Percentiles rank a stretch among this genome's conserved stretches.
These are phyloP conservation scores for Columba janthina DNA, from an alignment of 2,113 vertebrate genomes.

Conservation along the genomic window DNA sequence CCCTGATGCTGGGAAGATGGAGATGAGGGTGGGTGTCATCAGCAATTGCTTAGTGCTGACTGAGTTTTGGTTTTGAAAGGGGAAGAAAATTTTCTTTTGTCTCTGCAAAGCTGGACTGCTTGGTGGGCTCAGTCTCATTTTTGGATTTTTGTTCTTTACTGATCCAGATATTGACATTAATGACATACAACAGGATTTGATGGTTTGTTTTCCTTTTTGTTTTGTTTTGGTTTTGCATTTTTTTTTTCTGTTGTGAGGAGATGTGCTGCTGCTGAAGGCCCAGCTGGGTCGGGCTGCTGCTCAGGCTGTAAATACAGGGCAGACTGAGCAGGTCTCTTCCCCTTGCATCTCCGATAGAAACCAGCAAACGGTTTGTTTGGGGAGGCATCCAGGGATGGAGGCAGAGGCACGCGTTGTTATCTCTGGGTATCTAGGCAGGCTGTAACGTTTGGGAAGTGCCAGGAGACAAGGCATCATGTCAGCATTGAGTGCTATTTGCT, in stretches of 20 bases:
- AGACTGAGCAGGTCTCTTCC: not conserved
- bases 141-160: not conserved
- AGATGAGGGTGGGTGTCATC: not conserved
- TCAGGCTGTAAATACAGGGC: not conserved
- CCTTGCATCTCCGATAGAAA: not conserved
- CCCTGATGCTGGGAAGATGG: not conserved
- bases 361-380: not conserved
- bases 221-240: too few species aligned
- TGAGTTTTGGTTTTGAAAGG: not conserved
- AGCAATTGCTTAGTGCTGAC: fast-evolving
- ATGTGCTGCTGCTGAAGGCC: not conserved
- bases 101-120: not conserved
- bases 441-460: not conserved
- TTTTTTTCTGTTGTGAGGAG: not conserved
- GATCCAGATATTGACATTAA: fast-evolving
- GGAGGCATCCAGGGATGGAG: not conserved
- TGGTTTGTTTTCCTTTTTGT: not conserved
- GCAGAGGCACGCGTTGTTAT: not conserved
- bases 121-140: not conserved
- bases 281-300: not conserved
- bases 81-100: not conserved
- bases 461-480: conserved; percentile 54
- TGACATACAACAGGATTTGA: not conserved
- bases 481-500: not conserved
- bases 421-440: not conserved